A percentile compares a stretch with the other conserved stretches of the same genome.
These are phyloP conservation scores for Eretmochelys imbricata DNA, from an alignment of 2,113 vertebrate species.

Conservation along the genomic window DNA sequence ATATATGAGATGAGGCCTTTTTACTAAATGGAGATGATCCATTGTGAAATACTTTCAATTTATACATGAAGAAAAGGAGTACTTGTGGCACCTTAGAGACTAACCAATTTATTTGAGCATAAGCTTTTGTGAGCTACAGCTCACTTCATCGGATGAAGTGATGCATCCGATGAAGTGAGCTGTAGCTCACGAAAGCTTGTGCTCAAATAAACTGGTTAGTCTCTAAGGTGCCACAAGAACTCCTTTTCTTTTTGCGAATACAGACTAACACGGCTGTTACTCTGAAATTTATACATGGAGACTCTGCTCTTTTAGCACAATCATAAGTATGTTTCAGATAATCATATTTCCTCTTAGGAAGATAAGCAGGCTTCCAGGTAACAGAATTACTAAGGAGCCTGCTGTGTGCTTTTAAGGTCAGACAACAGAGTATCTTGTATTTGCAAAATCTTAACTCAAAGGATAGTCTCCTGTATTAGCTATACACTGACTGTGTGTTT, in stretches of 20 bases:
- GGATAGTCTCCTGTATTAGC: not conserved
- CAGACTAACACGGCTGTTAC: no score
- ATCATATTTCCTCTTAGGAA: not conserved
- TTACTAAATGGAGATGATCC: not conserved
- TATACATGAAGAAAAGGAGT: not conserved
- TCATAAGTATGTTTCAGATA: not conserved
- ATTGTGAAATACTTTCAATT: not conserved
- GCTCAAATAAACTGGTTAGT: no score
- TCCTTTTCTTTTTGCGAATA: no score
- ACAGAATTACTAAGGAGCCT: not conserved
- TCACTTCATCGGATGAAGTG: no score
- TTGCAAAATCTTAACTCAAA: not conserved
- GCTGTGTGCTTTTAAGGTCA: fast-evolving
- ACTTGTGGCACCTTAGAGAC: no score
- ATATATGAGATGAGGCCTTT: not conserved
- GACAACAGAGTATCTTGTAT: not conserved
- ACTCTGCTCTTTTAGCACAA: not conserved
- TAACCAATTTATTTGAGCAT: no score
- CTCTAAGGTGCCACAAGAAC: no score
- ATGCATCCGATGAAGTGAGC: no score
- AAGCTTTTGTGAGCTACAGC: no score
- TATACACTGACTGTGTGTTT: not conserved
- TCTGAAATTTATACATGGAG: not conserved
- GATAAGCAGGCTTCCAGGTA: not conserved
- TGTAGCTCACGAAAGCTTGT: no score